These are phyloP conservation scores for Acinonyx jubatus DNA, from an alignment of 2,113 vertebrate genomes.

Conservation along the genomic window DNA sequence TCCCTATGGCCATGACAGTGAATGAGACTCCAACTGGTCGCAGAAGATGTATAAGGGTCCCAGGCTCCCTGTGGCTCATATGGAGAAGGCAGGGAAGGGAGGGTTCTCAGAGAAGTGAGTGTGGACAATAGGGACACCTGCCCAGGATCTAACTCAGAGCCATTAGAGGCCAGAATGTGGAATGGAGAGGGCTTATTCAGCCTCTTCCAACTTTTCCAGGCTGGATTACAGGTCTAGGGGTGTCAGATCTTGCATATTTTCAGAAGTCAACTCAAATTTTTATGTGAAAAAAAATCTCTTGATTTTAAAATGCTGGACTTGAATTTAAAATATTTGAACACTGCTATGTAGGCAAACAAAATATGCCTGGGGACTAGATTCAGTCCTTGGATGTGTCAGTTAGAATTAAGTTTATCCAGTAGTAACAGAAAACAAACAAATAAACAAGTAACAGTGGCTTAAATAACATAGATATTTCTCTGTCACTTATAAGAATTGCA, in stretches of 20 bases:
- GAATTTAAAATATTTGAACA: constrained; percentile 39
- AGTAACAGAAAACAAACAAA: constrained; percentile 41
- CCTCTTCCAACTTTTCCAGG: neutral
- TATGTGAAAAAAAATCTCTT: neutral
- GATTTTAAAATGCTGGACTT: constrained; percentile 3
- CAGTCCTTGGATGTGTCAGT: neutral
- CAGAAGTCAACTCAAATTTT: constrained; percentile 28
- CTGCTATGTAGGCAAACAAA: neutral
- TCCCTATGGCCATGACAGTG: neutral
- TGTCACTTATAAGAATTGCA: neutral
- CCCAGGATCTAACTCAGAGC: neutral
- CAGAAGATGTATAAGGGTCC: neutral
- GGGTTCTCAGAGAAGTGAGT: neutral
- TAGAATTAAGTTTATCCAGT: constrained; percentile 33
- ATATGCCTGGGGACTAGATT: neutral
- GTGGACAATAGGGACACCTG: too few species aligned
- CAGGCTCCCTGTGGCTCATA: neutral
- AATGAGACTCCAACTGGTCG: neutral
- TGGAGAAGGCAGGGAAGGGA: neutral
- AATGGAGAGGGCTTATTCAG: too few species aligned
- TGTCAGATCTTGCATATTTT: neutral
- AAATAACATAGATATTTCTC: constrained; percentile 22
- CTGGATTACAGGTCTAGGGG: neutral
- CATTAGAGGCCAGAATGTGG: neutral
- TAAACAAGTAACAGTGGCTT: neutral